phyloP scores from a whole-genome alignment of 2,888 invertebrate genomes.

The Stenoptilia bipunctidactyla region DNA sequence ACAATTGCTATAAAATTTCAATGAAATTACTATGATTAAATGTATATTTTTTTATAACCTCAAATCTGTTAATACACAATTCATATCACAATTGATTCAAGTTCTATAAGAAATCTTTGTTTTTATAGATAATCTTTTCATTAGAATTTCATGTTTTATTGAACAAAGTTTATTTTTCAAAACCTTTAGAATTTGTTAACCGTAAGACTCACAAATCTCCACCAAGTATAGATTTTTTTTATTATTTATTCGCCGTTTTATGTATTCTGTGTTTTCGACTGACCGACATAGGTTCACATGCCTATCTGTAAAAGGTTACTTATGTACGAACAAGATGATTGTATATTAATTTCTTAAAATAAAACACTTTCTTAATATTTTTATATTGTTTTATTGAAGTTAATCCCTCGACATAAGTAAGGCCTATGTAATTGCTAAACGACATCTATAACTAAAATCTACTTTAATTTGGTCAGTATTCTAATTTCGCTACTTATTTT shows the following conservation, averaged over 20 bases:
- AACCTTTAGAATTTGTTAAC: too few relatives aligned
- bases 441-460: conserved; percentile 67
- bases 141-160: too few relatives aligned
- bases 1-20: too few relatives aligned
- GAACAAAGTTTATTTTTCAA: too few relatives aligned
- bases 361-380: conserved; percentile 54
- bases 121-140: background rate
- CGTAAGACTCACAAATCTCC: too few relatives aligned
- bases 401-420: conserved; percentile 54
- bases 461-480: conserved; percentile 34
- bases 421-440: conserved; percentile 64
- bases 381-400: conserved; percentile 21
- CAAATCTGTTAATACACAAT: too few relatives aligned
- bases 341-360: conserved; percentile 68
- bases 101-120: too few relatives aligned
- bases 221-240: conserved; percentile 13
- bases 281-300: conserved; percentile 25
- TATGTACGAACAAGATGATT: conserved; percentile 60
- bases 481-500: conserved; percentile 22
- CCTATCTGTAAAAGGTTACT: conserved; percentile 19
- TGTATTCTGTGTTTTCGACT: conserved; percentile 33
- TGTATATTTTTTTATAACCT: too few relatives aligned
- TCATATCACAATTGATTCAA: too few relatives aligned
- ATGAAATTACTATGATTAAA: too few relatives aligned
- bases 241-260: conserved; percentile 23